Base-by-base conservation (phyloP, 1,140 invertebrate species). In the Pseudomyrmex flavicornis region DNA sequence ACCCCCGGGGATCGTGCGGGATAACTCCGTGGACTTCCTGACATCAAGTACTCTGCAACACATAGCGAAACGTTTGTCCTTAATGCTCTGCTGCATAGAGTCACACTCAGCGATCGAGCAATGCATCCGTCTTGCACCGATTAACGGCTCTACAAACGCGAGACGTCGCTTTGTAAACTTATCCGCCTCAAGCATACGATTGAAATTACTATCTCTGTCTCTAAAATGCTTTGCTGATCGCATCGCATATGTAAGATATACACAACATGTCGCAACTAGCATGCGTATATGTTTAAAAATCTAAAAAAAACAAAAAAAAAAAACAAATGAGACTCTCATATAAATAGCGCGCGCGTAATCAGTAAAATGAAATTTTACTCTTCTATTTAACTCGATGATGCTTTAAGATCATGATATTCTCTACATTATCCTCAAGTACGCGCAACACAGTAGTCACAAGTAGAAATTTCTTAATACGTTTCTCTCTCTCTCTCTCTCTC, bases 11-110 rank as follows among this genome's bases (percentile, higher is more conserved):
- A 95, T 56, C 94, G 90, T 9, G 94, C 94, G 50, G 92, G 90
- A 85, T 93, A 93, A 68, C 90, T 92, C 75, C 94, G 89, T 79
- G 94, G 94, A 90, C 94, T 95, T 87, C 95, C 94, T 77, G 94
- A 94, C 89, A 95, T 94, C 87, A 95, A 94, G 91, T 95, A 95
- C 89, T 95, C 94, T 95, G 94, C 22, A 95, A 95, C 89, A 92
- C 88, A 90, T 80, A 85, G 69, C 62, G 58, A 76, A 82, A 65
- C 52, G 58, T 68, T 80, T 52, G 74, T 80, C 59, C 35, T 82
- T 85, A 82, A 88, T 85, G 58, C 70, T 61, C 76, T 17, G 61
- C 12, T 66, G 73, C 82, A 76, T 83, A 79, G 68, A 83, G 82
- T 83, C 61, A 83, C 74, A 83, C 73, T 83, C 74, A 48, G 48